These are phyloP conservation scores for Silurus asotus DNA, from an alignment of 2,113 vertebrate species.

Conservation along the genomic window DNA sequence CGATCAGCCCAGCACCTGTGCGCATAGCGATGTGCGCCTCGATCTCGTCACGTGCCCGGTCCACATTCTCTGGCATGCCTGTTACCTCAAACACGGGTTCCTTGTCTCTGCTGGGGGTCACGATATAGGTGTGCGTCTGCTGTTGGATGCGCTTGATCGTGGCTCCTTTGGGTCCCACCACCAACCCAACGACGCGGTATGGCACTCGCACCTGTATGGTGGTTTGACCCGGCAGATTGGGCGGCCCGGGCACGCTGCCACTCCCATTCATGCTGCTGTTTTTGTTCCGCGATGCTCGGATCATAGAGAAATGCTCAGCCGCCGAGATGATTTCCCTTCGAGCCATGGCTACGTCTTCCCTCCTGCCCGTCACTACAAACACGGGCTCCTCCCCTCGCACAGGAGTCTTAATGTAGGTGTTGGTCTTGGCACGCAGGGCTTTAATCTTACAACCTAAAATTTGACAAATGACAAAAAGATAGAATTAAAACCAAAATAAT, in stretches of 20 bases:
- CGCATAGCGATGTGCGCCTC: conserved; percentile 95
- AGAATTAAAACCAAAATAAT: conserved; percentile 14
- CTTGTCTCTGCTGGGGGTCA: conserved; percentile 94
- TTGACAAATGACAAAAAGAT: conserved; percentile 14
- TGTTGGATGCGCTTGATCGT: conserved; percentile 98
- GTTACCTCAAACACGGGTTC: conserved; percentile 97
- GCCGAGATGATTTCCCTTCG: conserved; percentile 97
- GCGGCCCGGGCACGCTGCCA: conserved; percentile 84
- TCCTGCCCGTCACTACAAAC: conserved; percentile 94
- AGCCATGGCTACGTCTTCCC: conserved; percentile 97
- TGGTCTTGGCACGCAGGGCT: conserved; percentile 96
- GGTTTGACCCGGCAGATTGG: conserved; percentile 92
- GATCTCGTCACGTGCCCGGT: conserved; percentile 92
- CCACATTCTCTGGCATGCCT: conserved; percentile 96
- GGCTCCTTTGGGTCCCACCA: conserved; percentile 93
- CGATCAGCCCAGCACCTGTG: conserved; percentile 85
- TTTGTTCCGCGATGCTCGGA: conserved; percentile 93
- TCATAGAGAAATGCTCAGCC: conserved; percentile 97
- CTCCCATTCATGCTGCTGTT: conserved; percentile 80
- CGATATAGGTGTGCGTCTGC: conserved; percentile 97
- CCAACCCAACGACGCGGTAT: conserved; percentile 93
- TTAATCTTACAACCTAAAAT: conserved; percentile 95
- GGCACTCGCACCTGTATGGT: conserved; percentile 97
- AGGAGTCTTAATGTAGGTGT: conserved; percentile 98
- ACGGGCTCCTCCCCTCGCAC: conserved; percentile 98